Evolutionary conservation across 1,140 invertebrate species (phyloP).

Genomic region (Drosophila persimilis): DNA sequence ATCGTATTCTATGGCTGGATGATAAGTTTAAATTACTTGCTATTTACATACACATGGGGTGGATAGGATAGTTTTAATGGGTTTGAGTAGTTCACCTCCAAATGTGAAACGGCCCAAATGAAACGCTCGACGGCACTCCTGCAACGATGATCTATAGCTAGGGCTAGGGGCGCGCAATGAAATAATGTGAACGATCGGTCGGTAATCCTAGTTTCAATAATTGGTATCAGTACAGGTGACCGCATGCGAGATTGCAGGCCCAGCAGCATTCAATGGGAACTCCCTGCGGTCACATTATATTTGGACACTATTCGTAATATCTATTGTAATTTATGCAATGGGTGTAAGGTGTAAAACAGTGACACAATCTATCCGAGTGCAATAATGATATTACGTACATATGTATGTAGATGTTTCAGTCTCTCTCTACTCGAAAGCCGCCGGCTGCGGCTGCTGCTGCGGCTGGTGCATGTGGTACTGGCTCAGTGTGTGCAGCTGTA

Average conservation of each 20-base stretch:
- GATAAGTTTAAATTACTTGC: slow-evolving; percentile 20
- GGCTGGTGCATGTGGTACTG: slow-evolving; percentile 17
- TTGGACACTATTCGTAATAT: slow-evolving; percentile 29
- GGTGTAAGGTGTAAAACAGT: no score
- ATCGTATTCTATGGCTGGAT: slow-evolving; percentile 48
- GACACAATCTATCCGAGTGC: no score
- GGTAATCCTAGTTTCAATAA: slow-evolving; percentile 36
- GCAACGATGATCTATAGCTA: neutral
- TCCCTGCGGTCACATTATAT: slow-evolving; percentile 1
- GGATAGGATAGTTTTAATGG: neutral
- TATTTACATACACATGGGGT: slow-evolving; percentile 31
- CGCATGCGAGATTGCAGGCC: no score
- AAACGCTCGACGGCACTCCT: no score
- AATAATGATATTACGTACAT: no score
- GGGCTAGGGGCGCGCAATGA: slow-evolving; percentile 3
- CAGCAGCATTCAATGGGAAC: no score
- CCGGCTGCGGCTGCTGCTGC: neutral
- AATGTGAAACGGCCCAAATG: no score
- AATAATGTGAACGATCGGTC: slow-evolving; percentile 8
- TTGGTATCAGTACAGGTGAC: slow-evolving; percentile 35
- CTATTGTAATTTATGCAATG: no score
- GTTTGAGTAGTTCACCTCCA: neutral
- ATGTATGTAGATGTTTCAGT: slow-evolving; percentile 18
- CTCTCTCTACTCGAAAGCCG: slow-evolving; percentile 44
- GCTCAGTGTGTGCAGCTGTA: slow-evolving; percentile 46